These are phyloP conservation scores for Drosophila differens DNA, from an alignment of 2,888 invertebrate species.

Conservation along the genomic window DNA sequence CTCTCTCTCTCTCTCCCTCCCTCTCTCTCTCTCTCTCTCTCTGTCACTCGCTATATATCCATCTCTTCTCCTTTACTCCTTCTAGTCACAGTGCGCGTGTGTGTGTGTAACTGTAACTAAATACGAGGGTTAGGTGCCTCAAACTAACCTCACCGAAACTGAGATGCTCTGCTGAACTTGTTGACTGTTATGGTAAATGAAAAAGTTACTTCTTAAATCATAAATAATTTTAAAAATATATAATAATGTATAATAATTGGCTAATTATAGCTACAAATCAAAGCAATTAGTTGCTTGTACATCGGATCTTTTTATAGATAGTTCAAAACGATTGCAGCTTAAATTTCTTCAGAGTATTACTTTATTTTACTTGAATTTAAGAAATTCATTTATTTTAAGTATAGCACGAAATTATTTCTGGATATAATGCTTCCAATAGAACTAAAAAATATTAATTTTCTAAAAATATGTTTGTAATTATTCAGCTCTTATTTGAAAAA, in stretches of 20 bases:
- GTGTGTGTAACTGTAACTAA: conserved; percentile 79
- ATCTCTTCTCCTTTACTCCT: conserved; percentile 9
- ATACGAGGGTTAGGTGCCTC: conserved; percentile 35
- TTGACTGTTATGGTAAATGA: neutral
- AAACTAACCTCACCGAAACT: neutral
- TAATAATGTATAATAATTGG: neutral
- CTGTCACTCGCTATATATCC: neutral
- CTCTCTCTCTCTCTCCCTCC: conserved; percentile 1
- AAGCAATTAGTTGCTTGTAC: neutral
- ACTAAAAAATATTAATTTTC: neutral
- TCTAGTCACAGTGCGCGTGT: conserved; percentile 38
- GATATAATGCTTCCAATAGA: neutral
- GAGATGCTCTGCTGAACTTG: conserved; percentile 17
- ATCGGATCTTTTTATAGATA: neutral
- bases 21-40: neutral
- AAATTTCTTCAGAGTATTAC: neutral
- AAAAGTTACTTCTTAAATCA: neutral
- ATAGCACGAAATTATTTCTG: no score
- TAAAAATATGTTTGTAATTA: neutral
- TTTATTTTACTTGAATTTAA: neutral
- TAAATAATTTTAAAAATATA: neutral
- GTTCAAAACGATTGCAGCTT: neutral
- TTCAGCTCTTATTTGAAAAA: neutral
- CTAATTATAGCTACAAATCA: neutral
- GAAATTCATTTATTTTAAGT: neutral